phyloP scores from a whole-genome alignment of 2,888 invertebrate species.

The Lithophane ornitopus region DNA sequence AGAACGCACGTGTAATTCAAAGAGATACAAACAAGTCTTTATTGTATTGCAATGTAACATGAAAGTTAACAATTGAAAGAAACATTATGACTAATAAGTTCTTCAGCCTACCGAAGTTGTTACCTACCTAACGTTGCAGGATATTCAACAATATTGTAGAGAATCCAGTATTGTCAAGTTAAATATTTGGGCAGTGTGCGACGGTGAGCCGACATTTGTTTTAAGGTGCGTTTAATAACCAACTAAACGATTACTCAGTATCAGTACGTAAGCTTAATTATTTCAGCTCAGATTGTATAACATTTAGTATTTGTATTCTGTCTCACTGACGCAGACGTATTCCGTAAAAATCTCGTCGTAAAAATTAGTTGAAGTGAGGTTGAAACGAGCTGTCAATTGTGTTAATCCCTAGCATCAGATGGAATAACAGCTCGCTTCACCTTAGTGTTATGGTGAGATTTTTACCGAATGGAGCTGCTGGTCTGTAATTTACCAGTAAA shows the following conservation, averaged over 20 bases:
- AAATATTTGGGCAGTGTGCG: constrained; percentile 53
- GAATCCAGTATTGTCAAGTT: constrained; percentile 26
- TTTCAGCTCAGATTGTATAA: background rate
- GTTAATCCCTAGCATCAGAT: no score
- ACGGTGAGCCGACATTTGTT: constrained; percentile 43
- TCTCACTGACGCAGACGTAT: background rate
- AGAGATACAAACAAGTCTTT: background rate
- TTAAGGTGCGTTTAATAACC: constrained; percentile 23
- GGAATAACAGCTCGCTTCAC: background rate
- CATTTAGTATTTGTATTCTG: background rate
- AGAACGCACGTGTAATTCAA: background rate
- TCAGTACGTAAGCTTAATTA: background rate
- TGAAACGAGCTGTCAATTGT: background rate
- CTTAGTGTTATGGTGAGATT: background rate
- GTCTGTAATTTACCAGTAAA: background rate
- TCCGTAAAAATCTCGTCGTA: background rate
- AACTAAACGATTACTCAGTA: background rate
- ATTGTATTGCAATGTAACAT: background rate
- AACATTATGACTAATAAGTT: constrained; percentile 29
- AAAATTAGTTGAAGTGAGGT: no score
- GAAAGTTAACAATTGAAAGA: constrained; percentile 15
- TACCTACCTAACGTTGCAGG: constrained; percentile 4
- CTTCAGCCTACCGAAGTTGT: constrained; percentile 13
- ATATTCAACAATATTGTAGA: constrained; percentile 38
- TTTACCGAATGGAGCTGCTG: background rate